These are phyloP conservation scores for Chymomyza costata DNA, from an alignment of 1,140 invertebrate species.

Conservation along the genomic window DNA sequence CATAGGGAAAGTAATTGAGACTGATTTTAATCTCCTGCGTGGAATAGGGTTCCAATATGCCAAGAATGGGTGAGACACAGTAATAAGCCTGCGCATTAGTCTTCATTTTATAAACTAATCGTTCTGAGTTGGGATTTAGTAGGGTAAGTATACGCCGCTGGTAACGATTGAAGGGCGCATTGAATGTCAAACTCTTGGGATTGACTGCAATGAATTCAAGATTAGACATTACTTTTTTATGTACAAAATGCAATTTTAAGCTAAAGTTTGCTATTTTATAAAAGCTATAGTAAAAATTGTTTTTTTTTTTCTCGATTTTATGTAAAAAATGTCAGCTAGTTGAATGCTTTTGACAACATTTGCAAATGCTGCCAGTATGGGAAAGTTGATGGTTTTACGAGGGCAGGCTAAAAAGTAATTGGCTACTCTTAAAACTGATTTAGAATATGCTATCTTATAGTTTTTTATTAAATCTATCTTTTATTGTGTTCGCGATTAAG, in stretches of 20 bases:
- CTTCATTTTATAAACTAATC: slow-evolving; percentile 39
- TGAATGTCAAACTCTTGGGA: slow-evolving; percentile 34
- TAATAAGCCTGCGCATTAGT: slow-evolving; percentile 22
- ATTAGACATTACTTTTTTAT: neutral
- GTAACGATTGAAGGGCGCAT: slow-evolving; percentile 34
- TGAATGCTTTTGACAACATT: slow-evolving; percentile 44
- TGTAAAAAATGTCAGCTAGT: slow-evolving; percentile 31
- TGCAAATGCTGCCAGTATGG: slow-evolving; percentile 43
- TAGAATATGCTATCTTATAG: no score
- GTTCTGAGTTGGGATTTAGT: slow-evolving; percentile 18
- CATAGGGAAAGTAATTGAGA: slow-evolving; percentile 15
- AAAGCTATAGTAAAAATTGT: slow-evolving; percentile 10
- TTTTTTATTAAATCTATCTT: no score
- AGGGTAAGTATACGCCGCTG: slow-evolving; percentile 37
- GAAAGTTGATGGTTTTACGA: slow-evolving; percentile 10
- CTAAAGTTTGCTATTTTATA: neutral
- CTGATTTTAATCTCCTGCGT: slow-evolving; percentile 20
- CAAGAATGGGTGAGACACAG: slow-evolving; percentile 18
- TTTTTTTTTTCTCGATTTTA: slow-evolving; percentile 9
- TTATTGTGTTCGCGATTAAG: no score
- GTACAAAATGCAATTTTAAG: no score
- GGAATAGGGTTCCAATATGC: slow-evolving; percentile 22
- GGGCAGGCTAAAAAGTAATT: slow-evolving; percentile 19
- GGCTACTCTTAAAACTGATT: no score
- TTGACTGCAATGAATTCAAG: slow-evolving; percentile 27